Base-by-base conservation (phyloP, 1,140 invertebrate genomes). In the Heliconius hermathena region DNA sequence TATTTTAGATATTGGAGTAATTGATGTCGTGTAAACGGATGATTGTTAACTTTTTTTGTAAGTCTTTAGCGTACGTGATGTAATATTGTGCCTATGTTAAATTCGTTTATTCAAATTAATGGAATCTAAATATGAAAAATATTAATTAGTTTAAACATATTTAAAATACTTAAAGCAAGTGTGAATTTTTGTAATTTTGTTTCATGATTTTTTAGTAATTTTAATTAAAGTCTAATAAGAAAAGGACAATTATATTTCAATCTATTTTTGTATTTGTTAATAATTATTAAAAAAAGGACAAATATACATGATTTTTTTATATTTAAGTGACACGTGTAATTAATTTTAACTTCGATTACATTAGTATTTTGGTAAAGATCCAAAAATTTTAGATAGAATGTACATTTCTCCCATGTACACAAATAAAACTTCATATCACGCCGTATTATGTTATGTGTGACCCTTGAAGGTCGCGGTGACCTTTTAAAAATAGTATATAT, bases 401-500 rank as follows among this genome's bases (percentile, higher is more conserved):
- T 76, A 78, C 74, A 52, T 83, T 80, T 33, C 60, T 71, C 81
- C 73, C 66, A 71, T 75, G 74, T 80, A 78, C 76, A 49, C 79
- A 76, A 80, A 81, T 81, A 80, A 78, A 80, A 84, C 73, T 70
- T 52, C 46, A 75, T 77, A 22, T 82, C 76, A 78, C 83, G 79
- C 18, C 80, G 75, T 81, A 82, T 81, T 86, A 52, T 52, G 81
- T 81, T 86, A 52, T 52, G 81, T 73, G 52, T 89, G 90, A 92
- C 90, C 91, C 87, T 79, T 90, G 86, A 93, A 93, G 91, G 91
- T 93, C 89, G 91, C 81, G 85, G 91, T 91, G 87, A 91, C 84
- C 81, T 82, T 72, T 80, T 80, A 22, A 66, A 18, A 29, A 26
- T 66, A 29, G 54, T 9, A n/a, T 52, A 52, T 46, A 46, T 46